Evolutionary conservation across 2,113 vertebrate genomes (phyloP), one percentile per base, ranked within the genome.

Genomic region (Phasianus colchicus): DNA sequence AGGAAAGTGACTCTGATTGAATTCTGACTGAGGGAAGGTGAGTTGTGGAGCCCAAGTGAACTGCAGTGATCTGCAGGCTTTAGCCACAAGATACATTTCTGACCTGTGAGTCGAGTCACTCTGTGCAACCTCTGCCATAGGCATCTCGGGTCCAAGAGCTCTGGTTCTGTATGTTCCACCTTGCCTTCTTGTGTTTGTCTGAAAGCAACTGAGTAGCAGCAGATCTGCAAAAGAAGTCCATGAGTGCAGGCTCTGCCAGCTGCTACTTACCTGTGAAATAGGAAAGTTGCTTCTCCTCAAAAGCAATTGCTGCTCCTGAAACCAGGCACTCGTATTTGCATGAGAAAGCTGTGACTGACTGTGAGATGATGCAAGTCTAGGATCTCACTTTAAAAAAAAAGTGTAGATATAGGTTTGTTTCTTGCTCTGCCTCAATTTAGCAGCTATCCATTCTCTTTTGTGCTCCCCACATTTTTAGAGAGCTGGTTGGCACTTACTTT

Each of bases 321-420:
- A 60, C 74, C 84, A 89, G 82, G 82, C 55, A 3, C 69, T 89
- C 67, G 70, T 52, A 88, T 95, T 80, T 73, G 85, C 73, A 30
- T 80, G 86, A 74, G 50, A 48, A 86, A 89, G 89, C 89, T n/a
- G 45, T 40, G 90, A 89, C 72, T 67, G 91, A 63, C 74, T 75
- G 55, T 43, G 61, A 64, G 70, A 30, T n/a, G 61, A 63, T 63
- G 15, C 25, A 40, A 66, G 77, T 45, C 89, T 61, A 32, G 40
- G 92, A 89, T 64, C 77, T 90, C 78, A 74, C 92, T 93, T 78
- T 25, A 27, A 96, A 88, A 93, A 67, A 48, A 72, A 92, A 84
- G 86, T 60, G 45, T 21, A 77, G 90, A 85, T 86, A 86, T 83
- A 94, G 36, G 69, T 84, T 77, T 73, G 78, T 45, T 30, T 93